A percentile compares a stretch with the other conserved stretches of the same genome.
These are phyloP conservation scores for Arbacia lixula DNA, from an alignment of 53 echinoderm and acorn worm species.

Conservation along the genomic window DNA sequence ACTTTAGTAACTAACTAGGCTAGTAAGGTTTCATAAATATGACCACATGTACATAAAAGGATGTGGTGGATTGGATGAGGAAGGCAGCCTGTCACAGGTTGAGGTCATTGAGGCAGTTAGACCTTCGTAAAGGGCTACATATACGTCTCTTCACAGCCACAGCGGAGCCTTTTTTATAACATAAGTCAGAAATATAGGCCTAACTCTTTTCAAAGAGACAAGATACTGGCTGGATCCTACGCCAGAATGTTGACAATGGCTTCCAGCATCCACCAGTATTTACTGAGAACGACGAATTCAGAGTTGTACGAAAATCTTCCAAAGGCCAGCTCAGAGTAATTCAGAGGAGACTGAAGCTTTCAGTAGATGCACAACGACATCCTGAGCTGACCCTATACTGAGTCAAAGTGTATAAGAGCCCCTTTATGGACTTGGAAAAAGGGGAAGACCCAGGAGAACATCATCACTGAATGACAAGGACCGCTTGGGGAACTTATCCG, in stretches of 20 bases:
- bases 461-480: too few relatives aligned
- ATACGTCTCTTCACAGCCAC: not conserved
- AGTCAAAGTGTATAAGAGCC: not conserved
- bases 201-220: too few relatives aligned
- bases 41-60: not conserved
- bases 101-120: not conserved
- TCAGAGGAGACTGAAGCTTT: conserved; percentile 1
- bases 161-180: not conserved
- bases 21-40: too few relatives aligned
- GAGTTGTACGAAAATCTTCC: not conserved
- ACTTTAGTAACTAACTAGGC: too few relatives aligned
- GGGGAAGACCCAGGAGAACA: not conserved
- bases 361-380: not conserved
- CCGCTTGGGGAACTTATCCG: too few relatives aligned
- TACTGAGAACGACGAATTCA: not conserved
- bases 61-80: not conserved
- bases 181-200: not conserved
- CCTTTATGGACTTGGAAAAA: not conserved
- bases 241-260: too few relatives aligned
- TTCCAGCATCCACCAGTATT: too few relatives aligned
- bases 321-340: not conserved
- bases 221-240: too few relatives aligned
- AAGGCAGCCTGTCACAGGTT: conserved; percentile 24
- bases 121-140: not conserved
- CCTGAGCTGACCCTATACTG: not conserved